phyloP scores from a whole-genome alignment of 2,888 invertebrate genomes.

The Cybosia mesomella region DNA sequence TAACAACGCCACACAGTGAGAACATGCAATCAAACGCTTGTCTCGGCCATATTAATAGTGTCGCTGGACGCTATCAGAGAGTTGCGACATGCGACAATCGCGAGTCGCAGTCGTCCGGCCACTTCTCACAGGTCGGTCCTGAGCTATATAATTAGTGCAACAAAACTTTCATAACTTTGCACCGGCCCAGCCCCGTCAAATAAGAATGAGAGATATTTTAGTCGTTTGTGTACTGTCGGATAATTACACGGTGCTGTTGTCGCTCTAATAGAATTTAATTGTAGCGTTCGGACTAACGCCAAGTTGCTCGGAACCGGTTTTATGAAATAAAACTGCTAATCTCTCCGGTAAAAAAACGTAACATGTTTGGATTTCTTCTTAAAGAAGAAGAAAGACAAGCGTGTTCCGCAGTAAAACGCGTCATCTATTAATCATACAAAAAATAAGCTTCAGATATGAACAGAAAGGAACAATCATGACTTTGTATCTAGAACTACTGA shows the following conservation, averaged over 20 bases:
- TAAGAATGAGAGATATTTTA: conserved; percentile 83
- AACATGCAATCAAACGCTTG: conserved; percentile 77
- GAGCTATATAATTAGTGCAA: conserved; percentile 76
- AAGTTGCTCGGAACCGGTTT: conserved; percentile 61
- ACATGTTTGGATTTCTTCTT: background rate
- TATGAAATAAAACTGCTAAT: conserved; percentile 37
- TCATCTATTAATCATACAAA: background rate
- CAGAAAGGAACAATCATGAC: background rate
- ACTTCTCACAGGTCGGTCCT: conserved; percentile 38
- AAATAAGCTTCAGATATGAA: background rate
- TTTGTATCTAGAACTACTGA: background rate
- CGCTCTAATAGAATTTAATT: conserved; percentile 84
- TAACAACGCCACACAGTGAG: conserved; percentile 65
- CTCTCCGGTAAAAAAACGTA: conserved; percentile 5
- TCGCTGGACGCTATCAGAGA: conserved; percentile 74
- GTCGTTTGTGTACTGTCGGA: conserved; percentile 71
- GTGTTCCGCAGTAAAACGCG: background rate
- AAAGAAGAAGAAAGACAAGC: too few species aligned
- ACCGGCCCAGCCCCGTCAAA: conserved; percentile 61
- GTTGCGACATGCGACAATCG: conserved; percentile 49
- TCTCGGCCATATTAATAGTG: conserved; percentile 72
- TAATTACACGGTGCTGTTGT: conserved; percentile 78
- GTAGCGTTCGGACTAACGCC: conserved; percentile 59
- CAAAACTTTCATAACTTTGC: conserved; percentile 77
- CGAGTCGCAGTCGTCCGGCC: conserved; percentile 45